Percentiles rank a stretch among this genome's conserved stretches.
Evolutionary conservation across 2,113 vertebrate genomes (phyloP).

Genomic region (Ifrita kowaldi): DNA sequence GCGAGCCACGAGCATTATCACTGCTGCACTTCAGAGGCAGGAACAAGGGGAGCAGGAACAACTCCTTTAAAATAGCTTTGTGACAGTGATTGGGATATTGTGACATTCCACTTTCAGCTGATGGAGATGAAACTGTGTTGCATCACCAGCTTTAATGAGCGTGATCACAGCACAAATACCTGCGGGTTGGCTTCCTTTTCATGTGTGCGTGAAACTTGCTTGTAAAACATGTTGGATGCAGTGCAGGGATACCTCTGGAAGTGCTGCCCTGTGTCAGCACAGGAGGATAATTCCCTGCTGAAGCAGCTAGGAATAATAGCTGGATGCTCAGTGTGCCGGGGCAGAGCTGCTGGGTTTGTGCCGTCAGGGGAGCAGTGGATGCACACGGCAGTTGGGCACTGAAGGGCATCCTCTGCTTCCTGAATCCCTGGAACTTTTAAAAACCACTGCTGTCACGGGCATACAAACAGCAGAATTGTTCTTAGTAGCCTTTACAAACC

Average conservation of each 20-base stretch:
- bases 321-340: background rate
- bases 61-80: background rate
- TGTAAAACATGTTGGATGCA: accelerated
- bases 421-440: background rate
- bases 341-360: background rate
- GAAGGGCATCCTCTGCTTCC: background rate
- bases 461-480: background rate
- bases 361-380: background rate
- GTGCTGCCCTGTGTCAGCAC: background rate
- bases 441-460: background rate
- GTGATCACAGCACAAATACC: background rate
- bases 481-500: background rate
- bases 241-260: background rate
- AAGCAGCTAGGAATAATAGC: background rate
- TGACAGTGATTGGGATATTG: background rate
- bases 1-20: background rate
- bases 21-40: background rate
- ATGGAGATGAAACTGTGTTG: background rate
- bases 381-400: background rate
- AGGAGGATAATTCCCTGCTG: background rate
- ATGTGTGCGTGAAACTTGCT: background rate
- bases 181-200: background rate
- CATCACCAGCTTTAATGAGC: background rate
- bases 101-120: background rate
- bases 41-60: background rate